Conservation (phyloP, 2,113 vertebrate genomes). For the Mus musculus region GRCm39 chr5:46654501-46655000, state of each 20-base stretch:
- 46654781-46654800: background rate
- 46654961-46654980: background rate
- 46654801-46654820: background rate
- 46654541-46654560: background rate
- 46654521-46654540: background rate
- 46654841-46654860: background rate
- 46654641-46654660: background rate
- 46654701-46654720: background rate
- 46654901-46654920: background rate
- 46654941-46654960: background rate
- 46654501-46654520: background rate
- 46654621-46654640: background rate
- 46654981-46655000: background rate
- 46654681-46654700: background rate
- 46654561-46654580: background rate
- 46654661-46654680: background rate
- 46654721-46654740: too few relatives aligned
- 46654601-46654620: background rate
- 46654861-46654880: background rate
- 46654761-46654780: background rate
- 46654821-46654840: background rate
- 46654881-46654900: background rate
- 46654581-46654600: background rate
- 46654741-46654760: background rate
- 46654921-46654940: background rate